A percentile compares a stretch with the other conserved stretches of the same genome.
These are phyloP conservation scores for Ennomos fuscantarius DNA, from an alignment of 2,888 invertebrate genomes.

Conservation along the genomic window DNA sequence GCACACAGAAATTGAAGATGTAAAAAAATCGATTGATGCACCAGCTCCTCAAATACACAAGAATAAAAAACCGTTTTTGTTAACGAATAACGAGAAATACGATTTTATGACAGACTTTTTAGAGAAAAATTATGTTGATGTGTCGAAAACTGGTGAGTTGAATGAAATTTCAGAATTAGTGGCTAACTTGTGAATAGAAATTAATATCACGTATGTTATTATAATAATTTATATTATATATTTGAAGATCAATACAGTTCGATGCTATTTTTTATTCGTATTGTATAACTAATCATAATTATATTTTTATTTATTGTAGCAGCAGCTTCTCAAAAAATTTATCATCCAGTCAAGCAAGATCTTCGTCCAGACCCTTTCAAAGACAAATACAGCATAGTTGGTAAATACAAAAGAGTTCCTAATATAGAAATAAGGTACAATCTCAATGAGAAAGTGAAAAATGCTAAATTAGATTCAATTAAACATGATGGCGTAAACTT, in stretches of 20 bases:
- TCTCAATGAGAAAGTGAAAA: slow-evolving; percentile 67
- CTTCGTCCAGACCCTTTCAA: slow-evolving; percentile 56
- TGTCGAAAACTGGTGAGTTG: slow-evolving; percentile 35
- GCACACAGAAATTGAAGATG: slow-evolving; percentile 35
- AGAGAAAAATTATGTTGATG: slow-evolving; percentile 43
- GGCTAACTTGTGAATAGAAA: too few species aligned
- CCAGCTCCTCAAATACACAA: slow-evolving; percentile 37
- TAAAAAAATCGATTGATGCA: slow-evolving; percentile 37
- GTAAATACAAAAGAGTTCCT: slow-evolving; percentile 64
- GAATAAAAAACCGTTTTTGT: slow-evolving; percentile 47
- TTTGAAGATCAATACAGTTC: too few species aligned
- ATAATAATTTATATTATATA: too few species aligned
- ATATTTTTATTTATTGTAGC: neutral
- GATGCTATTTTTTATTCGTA: too few species aligned
- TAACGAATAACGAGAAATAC: slow-evolving; percentile 55
- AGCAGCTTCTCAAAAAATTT: slow-evolving; percentile 8
- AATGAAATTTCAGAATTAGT: too few species aligned
- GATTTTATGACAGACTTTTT: slow-evolving; percentile 52
- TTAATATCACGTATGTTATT: too few species aligned
- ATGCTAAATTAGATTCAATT: slow-evolving; percentile 55
- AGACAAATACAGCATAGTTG: slow-evolving; percentile 59
- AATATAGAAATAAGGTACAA: slow-evolving; percentile 68
- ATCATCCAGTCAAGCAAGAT: slow-evolving; percentile 5
- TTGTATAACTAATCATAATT: neutral
- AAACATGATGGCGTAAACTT: slow-evolving; percentile 56